Evolutionary conservation across 2,888 invertebrate genomes (phyloP).

Genomic region (Bellardia pandia): DNA sequence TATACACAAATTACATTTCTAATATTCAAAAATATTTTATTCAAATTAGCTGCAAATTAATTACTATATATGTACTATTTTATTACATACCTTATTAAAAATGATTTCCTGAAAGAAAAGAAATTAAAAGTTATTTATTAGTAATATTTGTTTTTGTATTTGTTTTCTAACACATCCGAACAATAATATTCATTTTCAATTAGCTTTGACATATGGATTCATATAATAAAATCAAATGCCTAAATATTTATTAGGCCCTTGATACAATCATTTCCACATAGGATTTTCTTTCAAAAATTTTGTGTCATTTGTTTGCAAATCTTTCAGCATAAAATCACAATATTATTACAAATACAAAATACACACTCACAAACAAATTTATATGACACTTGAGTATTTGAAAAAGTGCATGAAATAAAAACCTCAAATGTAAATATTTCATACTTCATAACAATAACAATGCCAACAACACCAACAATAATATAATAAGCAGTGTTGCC

Average conservation of each 20-base stretch:
- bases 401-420: constrained; percentile 35
- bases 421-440: constrained; percentile 48
- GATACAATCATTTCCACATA: background rate
- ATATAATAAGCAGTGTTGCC: background rate
- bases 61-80: no score
- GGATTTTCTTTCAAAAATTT: background rate
- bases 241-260: background rate
- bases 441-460: constrained; percentile 29
- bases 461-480: background rate
- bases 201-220: background rate
- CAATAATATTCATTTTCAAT: background rate
- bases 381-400: constrained; percentile 49
- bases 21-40: no score
- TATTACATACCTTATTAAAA: background rate
- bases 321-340: constrained; percentile 36
- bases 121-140: constrained; percentile 7
- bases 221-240: background rate
- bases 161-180: background rate
- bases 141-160: background rate
- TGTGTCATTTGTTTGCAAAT: background rate
- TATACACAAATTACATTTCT: no score
- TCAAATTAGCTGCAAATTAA: no score
- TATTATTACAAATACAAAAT: constrained; percentile 6
- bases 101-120: constrained; percentile 8
- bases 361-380: constrained; percentile 31